Conservation (phyloP, 2,888 invertebrate genomes). For the Pasiphila rectangulata region DNA sequence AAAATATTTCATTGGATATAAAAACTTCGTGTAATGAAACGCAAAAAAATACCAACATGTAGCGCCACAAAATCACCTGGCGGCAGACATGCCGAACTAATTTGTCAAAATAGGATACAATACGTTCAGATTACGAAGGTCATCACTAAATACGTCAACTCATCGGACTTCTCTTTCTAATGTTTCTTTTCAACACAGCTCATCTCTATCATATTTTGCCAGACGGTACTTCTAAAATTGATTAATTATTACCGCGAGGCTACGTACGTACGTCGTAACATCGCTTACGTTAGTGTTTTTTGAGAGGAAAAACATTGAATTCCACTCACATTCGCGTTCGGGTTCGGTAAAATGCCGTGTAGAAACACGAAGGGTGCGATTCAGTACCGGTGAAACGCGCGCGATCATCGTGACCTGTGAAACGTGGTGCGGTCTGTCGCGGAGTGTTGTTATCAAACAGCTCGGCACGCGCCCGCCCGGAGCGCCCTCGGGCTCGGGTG, state of each 20-base stretch:
- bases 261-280: conserved; percentile 67
- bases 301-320: conserved; percentile 47
- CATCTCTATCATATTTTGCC: conserved; percentile 38
- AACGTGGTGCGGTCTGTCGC: conserved; percentile 53
- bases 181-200: conserved; percentile 10
- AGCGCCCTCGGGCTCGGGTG: conserved; percentile 28
- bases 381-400: conserved; percentile 60
- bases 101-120: conserved; percentile 77
- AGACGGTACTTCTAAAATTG: conserved; percentile 44
- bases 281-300: conserved; percentile 64
- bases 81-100: conserved; percentile 70
- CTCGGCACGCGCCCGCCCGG: conserved; percentile 33
- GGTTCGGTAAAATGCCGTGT: conserved; percentile 57
- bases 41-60: conserved; percentile 30
- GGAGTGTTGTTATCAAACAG: conserved; percentile 69
- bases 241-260: conserved; percentile 59
- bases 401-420: conserved; percentile 40
- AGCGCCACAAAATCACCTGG: conserved; percentile 60
- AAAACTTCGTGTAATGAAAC: conserved; percentile 43
- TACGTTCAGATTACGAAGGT: conserved; percentile 44
- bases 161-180: conserved; percentile 51
- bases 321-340: conserved; percentile 35
- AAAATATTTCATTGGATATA: no score
- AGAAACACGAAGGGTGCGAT: conserved; percentile 46
- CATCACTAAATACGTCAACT: conserved; percentile 30